phyloP scores from a whole-genome alignment of 2,888 invertebrate species.

The Hydrotaea diabolus region DNA sequence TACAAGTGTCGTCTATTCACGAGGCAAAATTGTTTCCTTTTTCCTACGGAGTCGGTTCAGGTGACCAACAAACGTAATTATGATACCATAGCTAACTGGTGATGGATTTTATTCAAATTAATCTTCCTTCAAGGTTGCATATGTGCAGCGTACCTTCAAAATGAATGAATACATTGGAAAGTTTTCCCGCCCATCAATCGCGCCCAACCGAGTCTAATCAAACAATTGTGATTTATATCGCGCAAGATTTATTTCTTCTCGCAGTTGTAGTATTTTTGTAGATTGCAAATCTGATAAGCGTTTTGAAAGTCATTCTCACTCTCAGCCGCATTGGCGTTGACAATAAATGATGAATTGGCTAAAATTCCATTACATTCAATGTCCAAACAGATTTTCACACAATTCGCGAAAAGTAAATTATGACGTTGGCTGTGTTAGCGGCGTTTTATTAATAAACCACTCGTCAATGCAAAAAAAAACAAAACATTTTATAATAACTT shows the following conservation, averaged over 20 bases:
- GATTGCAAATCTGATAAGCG: slow-evolving; percentile 29
- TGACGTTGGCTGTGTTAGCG: slow-evolving; percentile 17
- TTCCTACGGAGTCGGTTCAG: too few relatives aligned
- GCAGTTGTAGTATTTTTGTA: neutral
- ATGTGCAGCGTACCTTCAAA: too few relatives aligned
- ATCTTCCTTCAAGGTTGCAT: neutral
- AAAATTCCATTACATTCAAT: slow-evolving; percentile 37
- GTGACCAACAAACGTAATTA: too few relatives aligned
- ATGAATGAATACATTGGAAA: neutral
- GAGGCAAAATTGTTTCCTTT: too few relatives aligned
- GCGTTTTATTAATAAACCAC: slow-evolving; percentile 42
- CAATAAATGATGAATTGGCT: slow-evolving; percentile 60
- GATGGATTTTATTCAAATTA: too few relatives aligned
- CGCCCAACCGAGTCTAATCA: slow-evolving; percentile 14
- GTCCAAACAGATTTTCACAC: slow-evolving; percentile 42
- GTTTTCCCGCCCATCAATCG: slow-evolving; percentile 4
- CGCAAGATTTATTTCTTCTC: slow-evolving; percentile 1
- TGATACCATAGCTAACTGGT: too few relatives aligned
- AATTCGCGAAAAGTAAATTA: slow-evolving; percentile 44
- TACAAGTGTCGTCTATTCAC: too few relatives aligned
- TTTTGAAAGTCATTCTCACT: neutral
- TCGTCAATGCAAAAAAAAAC: too few relatives aligned
- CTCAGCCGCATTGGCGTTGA: neutral
- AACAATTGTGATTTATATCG: neutral
- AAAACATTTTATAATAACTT: slow-evolving; percentile 29